Evolutionary conservation across 2,888 invertebrate species (phyloP).

Genomic region (Tachina lurida): DNA sequence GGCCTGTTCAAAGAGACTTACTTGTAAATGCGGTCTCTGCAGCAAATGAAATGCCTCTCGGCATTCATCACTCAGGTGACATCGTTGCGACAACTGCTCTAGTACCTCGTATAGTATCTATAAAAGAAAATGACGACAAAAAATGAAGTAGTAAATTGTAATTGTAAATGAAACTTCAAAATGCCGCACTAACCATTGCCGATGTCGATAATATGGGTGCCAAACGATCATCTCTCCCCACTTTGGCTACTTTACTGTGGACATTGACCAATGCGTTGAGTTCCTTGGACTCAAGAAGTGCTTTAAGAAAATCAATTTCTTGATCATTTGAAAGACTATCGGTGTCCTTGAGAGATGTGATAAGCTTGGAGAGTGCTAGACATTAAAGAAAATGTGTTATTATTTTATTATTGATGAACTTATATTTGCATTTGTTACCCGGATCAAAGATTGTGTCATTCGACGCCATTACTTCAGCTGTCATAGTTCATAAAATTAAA

Average conservation of each 20-base stretch:
- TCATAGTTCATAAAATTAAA: slow-evolving; percentile 78
- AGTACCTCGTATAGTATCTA: slow-evolving; percentile 90
- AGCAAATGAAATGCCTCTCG: slow-evolving; percentile 91
- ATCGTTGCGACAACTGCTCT: slow-evolving; percentile 88
- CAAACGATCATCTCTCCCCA: slow-evolving; percentile 92
- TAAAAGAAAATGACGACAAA: slow-evolving; percentile 74
- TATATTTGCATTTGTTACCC: slow-evolving; percentile 76
- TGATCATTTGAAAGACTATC: slow-evolving; percentile 90
- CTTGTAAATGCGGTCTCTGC: slow-evolving; percentile 94
- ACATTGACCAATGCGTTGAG: slow-evolving; percentile 95
- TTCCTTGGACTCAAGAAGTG: slow-evolving; percentile 92
- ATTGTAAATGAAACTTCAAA: slow-evolving; percentile 1
- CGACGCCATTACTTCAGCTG: slow-evolving; percentile 83
- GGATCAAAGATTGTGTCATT: slow-evolving; percentile 83
- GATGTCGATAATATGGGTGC: slow-evolving; percentile 93
- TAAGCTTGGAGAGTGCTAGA: slow-evolving; percentile 90
- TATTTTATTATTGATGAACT: slow-evolving; percentile 13
- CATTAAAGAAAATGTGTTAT: slow-evolving; percentile 5
- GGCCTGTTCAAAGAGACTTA: slow-evolving; percentile 77
- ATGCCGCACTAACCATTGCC: slow-evolving; percentile 86
- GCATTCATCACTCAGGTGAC: slow-evolving; percentile 88
- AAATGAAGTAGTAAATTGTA: background rate
- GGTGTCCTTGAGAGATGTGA: slow-evolving; percentile 92
- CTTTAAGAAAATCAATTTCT: slow-evolving; percentile 93
- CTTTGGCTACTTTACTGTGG: slow-evolving; percentile 93